Evolutionary conservation across 1,140 invertebrate species (phyloP).

Genomic region (Grapholita molesta): DNA sequence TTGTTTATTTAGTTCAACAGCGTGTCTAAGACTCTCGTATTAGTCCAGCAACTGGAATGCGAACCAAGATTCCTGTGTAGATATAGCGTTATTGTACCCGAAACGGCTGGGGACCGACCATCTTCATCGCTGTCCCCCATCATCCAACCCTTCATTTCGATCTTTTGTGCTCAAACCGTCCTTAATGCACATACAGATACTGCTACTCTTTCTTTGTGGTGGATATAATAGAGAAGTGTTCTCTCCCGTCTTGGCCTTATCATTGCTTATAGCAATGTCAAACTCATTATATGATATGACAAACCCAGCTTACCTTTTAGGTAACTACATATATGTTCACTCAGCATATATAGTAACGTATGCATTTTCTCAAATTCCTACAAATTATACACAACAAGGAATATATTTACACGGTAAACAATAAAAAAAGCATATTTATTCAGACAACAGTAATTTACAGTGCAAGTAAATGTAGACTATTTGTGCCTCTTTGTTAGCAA

Average conservation of each 20-base stretch:
- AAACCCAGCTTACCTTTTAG: no score
- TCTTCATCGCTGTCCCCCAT: background rate
- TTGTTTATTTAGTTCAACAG: background rate
- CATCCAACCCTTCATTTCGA: conserved; percentile 8
- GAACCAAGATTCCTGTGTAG: background rate
- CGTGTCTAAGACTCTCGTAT: background rate
- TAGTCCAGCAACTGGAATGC: background rate
- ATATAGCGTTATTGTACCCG: conserved; percentile 2
- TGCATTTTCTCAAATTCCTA: no score
- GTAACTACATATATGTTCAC: no score
- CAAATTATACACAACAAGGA: no score
- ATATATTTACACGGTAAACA: no score
- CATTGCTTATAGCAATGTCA: background rate
- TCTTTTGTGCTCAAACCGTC: conserved; percentile 2
- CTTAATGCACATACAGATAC: background rate
- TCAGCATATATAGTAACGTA: no score
- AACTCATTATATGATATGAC: no score
- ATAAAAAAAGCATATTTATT: no score
- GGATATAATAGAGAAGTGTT: background rate
- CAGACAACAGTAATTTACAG: no score
- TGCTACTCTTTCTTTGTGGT: background rate
- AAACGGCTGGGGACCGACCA: background rate
- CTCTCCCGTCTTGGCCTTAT: background rate
- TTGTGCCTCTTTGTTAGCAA: no score
- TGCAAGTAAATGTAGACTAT: no score